phyloP scores from a whole-genome alignment of 2,113 vertebrate species.

The Acanthisitta chloris region DNA sequence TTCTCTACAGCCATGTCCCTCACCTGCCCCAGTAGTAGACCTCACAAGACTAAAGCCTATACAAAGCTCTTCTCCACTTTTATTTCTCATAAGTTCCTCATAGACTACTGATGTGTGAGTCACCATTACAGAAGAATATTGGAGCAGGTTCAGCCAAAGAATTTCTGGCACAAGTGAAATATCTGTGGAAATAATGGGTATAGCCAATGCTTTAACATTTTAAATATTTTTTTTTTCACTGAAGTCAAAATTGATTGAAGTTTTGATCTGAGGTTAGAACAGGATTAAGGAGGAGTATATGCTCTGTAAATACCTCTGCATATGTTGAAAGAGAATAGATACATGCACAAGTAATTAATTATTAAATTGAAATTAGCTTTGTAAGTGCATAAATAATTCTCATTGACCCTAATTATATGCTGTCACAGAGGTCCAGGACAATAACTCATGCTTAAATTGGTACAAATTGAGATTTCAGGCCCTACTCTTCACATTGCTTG shows the following conservation, averaged over 20 bases:
- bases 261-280: neutral
- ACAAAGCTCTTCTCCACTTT: neutral
- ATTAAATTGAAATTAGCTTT: neutral
- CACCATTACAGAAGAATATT: neutral
- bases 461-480: neutral
- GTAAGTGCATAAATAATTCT: neutral
- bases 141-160: neutral
- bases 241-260: neutral
- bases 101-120: neutral
- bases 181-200: neutral
- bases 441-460: neutral
- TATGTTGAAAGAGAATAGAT: neutral
- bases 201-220: neutral
- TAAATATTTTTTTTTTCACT: neutral
- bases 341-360: neutral
- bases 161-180: neutral
- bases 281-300: neutral
- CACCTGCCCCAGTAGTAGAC: neutral
- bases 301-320: neutral
- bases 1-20: neutral
- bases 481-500: neutral
- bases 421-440: neutral
- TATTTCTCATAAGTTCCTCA: neutral
- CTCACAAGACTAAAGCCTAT: neutral
- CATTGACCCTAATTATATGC: neutral